Base-by-base conservation (phyloP, 2,888 invertebrate genomes). In the Branchipolynoe longqiensis region DNA sequence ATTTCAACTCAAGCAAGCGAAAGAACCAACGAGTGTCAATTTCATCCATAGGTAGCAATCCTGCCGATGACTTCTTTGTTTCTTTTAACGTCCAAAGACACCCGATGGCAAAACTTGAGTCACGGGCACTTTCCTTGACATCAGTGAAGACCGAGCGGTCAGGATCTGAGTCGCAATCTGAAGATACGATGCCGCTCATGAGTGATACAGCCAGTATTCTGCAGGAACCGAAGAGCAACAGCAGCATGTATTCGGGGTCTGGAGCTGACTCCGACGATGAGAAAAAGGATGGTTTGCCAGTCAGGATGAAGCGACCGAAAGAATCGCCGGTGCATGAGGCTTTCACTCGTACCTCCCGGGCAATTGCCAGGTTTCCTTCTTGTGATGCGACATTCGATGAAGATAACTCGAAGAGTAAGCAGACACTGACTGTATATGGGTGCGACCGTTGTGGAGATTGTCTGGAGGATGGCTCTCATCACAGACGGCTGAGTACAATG, bases 161-260 rank as follows among this genome's bases (percentile, higher is more conserved):
- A n/a, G n/a, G n/a, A n/a, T n/a, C n/a, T n/a, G n/a, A n/a, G n/a
- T n/a, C n/a, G n/a, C n/a, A n/a, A n/a, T n/a, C n/a, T n/a, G n/a
- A n/a, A n/a, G n/a, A n/a, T n/a, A n/a, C n/a, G n/a, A n/a, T n/a
- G n/a, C n/a, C n/a, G n/a, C n/a, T n/a, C n/a, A n/a, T n/a, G n/a
- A n/a, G n/a, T n/a, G n/a, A n/a, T n/a, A n/a, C n/a, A n/a, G n/a
- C n/a, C n/a, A 48, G 18, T 48, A 8, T 18, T 48, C 48, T 48
- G 48, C 18, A 48, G 48, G 18, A 48, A 12, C 48, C 18, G 8
- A 48, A 48, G 48, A 48, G 18, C 48, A 4, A 12, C 14, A 14
- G 31, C 41, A 78, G 41, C 28, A 78, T 78, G 78, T 78, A 78
- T 28, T 41, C 12, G 3, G 78, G 78, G 4, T 69, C 69, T 12